Base-by-base conservation (phyloP, 23 tunicate species). In the Ascidia mentula region DNA sequence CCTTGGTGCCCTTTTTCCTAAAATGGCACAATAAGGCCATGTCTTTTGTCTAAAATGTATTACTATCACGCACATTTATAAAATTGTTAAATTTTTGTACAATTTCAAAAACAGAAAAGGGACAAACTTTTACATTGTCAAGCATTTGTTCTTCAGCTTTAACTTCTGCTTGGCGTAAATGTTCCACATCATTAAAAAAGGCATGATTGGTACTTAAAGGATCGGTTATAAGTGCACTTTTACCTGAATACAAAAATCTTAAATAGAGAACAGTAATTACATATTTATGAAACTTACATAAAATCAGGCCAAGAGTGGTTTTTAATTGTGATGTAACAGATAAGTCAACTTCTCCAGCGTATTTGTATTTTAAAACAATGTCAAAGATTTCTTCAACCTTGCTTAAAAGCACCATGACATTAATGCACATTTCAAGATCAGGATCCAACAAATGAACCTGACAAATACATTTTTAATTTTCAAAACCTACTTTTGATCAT, bases 161-260 rank as follows among this genome's bases (percentile, higher is more conserved):
- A 22, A 79, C 89, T 15, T 18, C 83, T 26, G 36, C 20, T 35
- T 79, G 83, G 18, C 77, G 72, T 46, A 78, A 32, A 13, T 45
- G 45, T 22, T 40, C 40, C 38, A 78, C 38, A 32, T 85, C 77
- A 60, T 79, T 73, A 42, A 85, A 85, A 46, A 85, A 85, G 18
- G 40, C 69, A 34, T 77, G 69, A 31, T 31, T 45, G 35, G 38
- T 78, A 45, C 34, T 42, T 53, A 42, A 73, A n/a, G 78, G 45
- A 36, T 78, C 79, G 32, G 83, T 60, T 18, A 78, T 59, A 18
- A 85, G 40, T 31, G 77, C 79, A 35, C 84, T 75, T 70, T 78
- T 85, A 20, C 79, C 83, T 45, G 69, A 20, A 32, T 70, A 45
- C 15, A 31, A 1, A n/a, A 53, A 42, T n/a, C n/a, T n/a, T n/a